Conservation (phyloP, 2,888 invertebrate species). For the Blomia tropicalis region DNA sequence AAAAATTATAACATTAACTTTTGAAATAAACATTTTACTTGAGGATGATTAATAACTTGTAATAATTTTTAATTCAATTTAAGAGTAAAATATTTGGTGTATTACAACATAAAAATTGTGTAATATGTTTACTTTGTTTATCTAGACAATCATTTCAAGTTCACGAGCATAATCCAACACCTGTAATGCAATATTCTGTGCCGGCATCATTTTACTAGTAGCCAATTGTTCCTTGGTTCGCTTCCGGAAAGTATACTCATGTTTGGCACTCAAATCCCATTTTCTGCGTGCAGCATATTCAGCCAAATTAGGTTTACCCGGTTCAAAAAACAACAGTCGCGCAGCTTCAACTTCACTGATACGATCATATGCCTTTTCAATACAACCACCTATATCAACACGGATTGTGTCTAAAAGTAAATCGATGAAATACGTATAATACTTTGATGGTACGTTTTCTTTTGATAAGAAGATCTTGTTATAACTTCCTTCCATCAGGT, state of each 20-base stretch:
- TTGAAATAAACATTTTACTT: too few relatives aligned
- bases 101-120: too few relatives aligned
- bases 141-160: constrained; percentile 90
- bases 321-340: constrained; percentile 66
- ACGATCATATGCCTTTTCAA: constrained; percentile 87
- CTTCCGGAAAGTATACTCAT: constrained; percentile 28
- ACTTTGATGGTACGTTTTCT: constrained; percentile 86
- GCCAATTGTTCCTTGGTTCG: constrained; percentile 32
- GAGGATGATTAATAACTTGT: too few relatives aligned
- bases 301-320: constrained; percentile 49
- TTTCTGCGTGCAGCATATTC: constrained; percentile 38
- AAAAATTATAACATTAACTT: too few relatives aligned
- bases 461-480: constrained; percentile 89
- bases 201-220: constrained; percentile 49
- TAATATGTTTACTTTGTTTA: too few relatives aligned
- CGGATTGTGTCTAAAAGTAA: constrained; percentile 84
- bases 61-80: neutral
- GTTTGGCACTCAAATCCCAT: constrained; percentile 21
- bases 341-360: constrained; percentile 72
- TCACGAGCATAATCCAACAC: constrained; percentile 92
- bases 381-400: constrained; percentile 85
- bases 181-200: constrained; percentile 74
- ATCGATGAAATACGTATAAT: constrained; percentile 91
- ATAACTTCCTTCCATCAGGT: constrained; percentile 97
- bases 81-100: too few relatives aligned